These are phyloP conservation scores for Limnodromus scolopaceus DNA, from an alignment of 2,797 vertebrate genomes.

Conservation along the genomic window DNA sequence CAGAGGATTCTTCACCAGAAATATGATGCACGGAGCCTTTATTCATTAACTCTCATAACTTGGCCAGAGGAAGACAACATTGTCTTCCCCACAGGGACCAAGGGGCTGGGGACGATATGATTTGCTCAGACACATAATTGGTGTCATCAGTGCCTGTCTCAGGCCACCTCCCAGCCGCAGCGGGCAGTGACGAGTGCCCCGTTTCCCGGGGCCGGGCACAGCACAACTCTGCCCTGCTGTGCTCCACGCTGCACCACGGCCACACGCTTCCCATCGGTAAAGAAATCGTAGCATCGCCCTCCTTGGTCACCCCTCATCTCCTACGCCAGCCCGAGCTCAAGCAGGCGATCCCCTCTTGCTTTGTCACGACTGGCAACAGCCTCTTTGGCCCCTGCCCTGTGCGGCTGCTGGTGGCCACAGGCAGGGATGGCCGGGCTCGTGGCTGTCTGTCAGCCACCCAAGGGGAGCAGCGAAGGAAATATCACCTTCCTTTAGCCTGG, in stretches of 20 bases:
- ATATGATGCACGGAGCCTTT: not conserved
- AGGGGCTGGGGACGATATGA: rapidly evolving
- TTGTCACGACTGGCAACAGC: not conserved
- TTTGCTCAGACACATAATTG: not conserved
- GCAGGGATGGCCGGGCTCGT: not conserved
- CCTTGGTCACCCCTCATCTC: not conserved
- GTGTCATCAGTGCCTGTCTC: not conserved
- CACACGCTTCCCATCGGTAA: not conserved
- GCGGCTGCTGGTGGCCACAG: not conserved
- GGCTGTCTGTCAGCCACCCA: not conserved
- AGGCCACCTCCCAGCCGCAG: not conserved
- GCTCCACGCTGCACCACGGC: not conserved
- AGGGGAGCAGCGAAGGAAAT: not conserved
- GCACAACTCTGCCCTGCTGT: not conserved
- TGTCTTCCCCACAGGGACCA: not conserved
- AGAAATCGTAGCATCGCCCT: not conserved
- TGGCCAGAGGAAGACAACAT: not conserved
- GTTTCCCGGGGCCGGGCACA: not conserved
- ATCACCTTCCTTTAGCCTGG: not conserved
- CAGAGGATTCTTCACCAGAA: not conserved
- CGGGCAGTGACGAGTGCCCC: not conserved
- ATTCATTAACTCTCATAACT: not conserved
- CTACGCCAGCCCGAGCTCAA: not conserved
- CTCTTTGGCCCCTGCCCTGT: not conserved
- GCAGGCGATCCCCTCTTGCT: not conserved